Evolutionary conservation across 2,888 invertebrate genomes (phyloP), one percentile per base, ranked within the genome.

Genomic region (Ceriagrion tenellum): DNA sequence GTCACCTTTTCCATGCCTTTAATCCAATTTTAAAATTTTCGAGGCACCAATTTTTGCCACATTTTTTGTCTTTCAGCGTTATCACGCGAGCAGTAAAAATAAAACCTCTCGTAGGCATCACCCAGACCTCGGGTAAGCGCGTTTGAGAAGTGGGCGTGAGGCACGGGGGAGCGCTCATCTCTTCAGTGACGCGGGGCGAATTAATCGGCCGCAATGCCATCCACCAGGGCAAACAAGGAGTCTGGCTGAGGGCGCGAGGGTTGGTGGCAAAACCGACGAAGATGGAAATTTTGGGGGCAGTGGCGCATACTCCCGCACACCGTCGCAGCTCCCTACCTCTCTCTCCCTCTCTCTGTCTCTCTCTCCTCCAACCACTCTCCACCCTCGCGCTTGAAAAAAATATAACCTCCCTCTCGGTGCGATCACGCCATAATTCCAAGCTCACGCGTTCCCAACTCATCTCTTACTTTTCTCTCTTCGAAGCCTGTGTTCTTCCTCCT

Each of bases 161-260:
- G 35, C 26, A 4, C 30, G 16, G 6, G 81, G 8, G 81, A 81
- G 81, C 35, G 35, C 81, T 18, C 13, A 81, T 81, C 13, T 20
- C n/a, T 16, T 35, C 81, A 81, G 35, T 35, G 81, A 81, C 81
- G 35, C 81, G 6, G 16, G 81, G 35, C 81, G 35, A 81, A 81
- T 81, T 81, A 81, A 81, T 81, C 81, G 81, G 30, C 81, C 81
- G 81, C 81, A 81, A 81, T 35, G 35, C 81, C 81, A 81, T 35
- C 69, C 69, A 69, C 69, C 69, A 35, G 16, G 12, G n/a, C 30
- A 81, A n/a, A 81, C 30, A 35, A 81, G 35, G 16, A 81, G 35
- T 30, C 81, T 0, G 81, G 35, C 81, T 16, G 30, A 3, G 81
- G 81, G 13, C 30, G 81, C 18, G 69, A 69, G n/a, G 69, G n/a